These are phyloP conservation scores for Potamarius usumacintae DNA, from an alignment of 2,113 vertebrate genomes.

Conservation along the genomic window DNA sequence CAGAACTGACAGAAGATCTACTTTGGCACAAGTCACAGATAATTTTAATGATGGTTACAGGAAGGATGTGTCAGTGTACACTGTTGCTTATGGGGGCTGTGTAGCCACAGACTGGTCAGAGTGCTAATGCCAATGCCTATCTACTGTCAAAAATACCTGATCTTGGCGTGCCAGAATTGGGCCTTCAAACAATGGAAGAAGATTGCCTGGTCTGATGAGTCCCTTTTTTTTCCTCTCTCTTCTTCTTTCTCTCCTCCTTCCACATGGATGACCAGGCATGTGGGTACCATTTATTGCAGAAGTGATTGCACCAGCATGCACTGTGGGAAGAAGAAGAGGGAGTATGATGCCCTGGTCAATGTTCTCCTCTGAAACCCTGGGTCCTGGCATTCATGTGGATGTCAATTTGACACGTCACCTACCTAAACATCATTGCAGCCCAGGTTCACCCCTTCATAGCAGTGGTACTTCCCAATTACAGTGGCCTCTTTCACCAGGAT, in stretches of 20 bases:
- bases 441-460: no score
- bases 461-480: neutral
- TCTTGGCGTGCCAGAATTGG: no score
- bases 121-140: neutral
- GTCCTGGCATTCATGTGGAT: neutral
- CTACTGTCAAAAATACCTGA: neutral
- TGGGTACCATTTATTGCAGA: neutral
- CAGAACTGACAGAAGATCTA: neutral
- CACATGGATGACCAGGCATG: neutral
- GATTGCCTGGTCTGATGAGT: no score
- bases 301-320: neutral
- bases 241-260: no score
- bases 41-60: neutral
- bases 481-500: neutral
- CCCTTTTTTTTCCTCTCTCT: no score
- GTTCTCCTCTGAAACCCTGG: neutral
- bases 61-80: neutral
- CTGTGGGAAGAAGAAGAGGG: neutral
- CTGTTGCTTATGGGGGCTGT: no score
- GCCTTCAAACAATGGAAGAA: no score
- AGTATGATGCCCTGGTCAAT: neutral
- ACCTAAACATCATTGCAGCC: no score
- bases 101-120: neutral
- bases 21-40: neutral
- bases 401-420: neutral